Evolutionary conservation across 2,797 vertebrate genomes (phyloP), one percentile per base, ranked within the genome.

Genomic region (Enteromius mattozi): DNA sequence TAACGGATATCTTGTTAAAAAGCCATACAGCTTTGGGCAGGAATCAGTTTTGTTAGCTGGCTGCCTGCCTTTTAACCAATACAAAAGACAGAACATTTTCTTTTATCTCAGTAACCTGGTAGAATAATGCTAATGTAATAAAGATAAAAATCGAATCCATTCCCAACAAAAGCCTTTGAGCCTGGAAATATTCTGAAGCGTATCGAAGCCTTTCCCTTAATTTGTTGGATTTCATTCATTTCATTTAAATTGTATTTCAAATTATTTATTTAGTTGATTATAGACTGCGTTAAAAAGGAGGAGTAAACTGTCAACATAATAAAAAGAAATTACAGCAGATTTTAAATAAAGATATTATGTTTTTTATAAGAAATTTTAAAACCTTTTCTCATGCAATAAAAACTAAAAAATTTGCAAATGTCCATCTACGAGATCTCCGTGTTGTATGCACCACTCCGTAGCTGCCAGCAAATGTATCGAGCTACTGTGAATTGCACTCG

Each of bases 131-230:
- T 63, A 81, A 79, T 84, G 35, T 37, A 79, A 81, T 75, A 59
- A 74, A 82, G 51, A 86, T 81, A 49, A 68, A 82, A 70, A 71
- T 70, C 78, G 9, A 85, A 85, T 82, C 56, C 76, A 81, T 81
- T 76, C 35, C 49, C 63, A 30, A 61, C 51, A 84, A 37, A 61
- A 84, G n/a, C 65, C 81, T 80, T 77, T 84, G 71, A 86, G 81
- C 81, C 6, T 83, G 59, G 51, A 79, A 70, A 81, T 71, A 16
- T 68, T 17, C 80, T n/a, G 40, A 6, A 77, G 33, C 8, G 14
- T 42, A 49, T 82, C 6, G 27, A 61, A 78, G 17, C n/a, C 37
- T 17, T 10, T 16, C 47, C 40, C 40, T 74, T 61, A 7, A 37
- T 27, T 51, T 27, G 6, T 35, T 71, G 70, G 5, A 30, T 40